Evolutionary conservation across 1,140 invertebrate genomes (phyloP), one percentile per base, ranked within the genome.

Genomic region (Mycetomoellerius zeteki): DNA sequence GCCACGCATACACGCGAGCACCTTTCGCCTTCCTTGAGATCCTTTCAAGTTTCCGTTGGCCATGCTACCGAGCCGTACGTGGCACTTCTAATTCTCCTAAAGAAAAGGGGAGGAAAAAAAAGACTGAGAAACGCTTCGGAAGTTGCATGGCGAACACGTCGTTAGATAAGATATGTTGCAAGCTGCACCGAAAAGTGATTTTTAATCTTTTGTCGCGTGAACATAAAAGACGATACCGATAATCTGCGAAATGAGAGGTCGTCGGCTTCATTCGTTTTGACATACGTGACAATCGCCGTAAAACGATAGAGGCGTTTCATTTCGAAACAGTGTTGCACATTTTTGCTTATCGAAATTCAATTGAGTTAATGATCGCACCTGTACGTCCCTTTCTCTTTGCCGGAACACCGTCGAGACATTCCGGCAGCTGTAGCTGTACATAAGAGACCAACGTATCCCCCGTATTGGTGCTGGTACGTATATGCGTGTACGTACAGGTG

Each of bases 331-430:
- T 71, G 62, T 50, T 37, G 75, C 33, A n/a, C n/a, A 82, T 76
- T 90, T 91, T 86, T 90, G 84, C 81, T 82, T 88, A 91, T 90
- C 86, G 90, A 86, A 88, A 80, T 90, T 86, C 89, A 90, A 90
- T 90, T 88, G 89, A 90, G 47, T 88, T 86, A 90, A 91, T 77
- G 89, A 90, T 90, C 72, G 89, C 89, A 91, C 89, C 89, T 91
- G 89, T 91, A 90, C 82, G 89, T 90, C 58, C 89, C 86, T 91
- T 90, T 90, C 89, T 90, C 89, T 87, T 77, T n/a, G 86, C 30
- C 87, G 84, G 89, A 80, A 76, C 71, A 60, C 24, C 75, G 16
- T 37, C 76, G 50, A 87, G 37, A 69, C 78, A 73, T 86, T 87
- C 65, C 64, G 89, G 89, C 89, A 91, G 89, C 89, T 90, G 89